A percentile compares a stretch with the other conserved stretches of the same genome.
These are phyloP conservation scores for Antidorcas marsupialis DNA, from an alignment of 2,113 vertebrate species.

Conservation along the genomic window DNA sequence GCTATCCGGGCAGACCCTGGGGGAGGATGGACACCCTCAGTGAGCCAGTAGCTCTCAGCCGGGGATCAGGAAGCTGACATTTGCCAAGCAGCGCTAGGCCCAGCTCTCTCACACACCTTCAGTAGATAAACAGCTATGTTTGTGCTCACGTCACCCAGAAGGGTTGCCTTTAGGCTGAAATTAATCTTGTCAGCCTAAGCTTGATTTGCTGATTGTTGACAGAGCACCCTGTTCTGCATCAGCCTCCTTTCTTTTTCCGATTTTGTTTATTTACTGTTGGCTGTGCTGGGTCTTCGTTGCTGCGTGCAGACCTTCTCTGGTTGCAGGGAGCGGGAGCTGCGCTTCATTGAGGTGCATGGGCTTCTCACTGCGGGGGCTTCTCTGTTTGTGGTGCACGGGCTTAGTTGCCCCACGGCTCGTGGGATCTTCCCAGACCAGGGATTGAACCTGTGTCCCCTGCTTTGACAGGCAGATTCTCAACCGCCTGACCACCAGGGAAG, in stretches of 20 bases:
- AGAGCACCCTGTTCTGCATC: neutral
- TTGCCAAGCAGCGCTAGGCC: neutral
- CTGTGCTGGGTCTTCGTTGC: neutral
- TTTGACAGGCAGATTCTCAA: neutral
- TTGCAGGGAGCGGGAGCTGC: neutral
- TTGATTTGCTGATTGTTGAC: neutral
- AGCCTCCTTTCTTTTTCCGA: neutral
- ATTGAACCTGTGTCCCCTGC: neutral
- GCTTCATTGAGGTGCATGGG: fast-evolving
- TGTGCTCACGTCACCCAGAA: neutral
- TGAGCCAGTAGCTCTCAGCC: neutral
- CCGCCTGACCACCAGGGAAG: neutral
- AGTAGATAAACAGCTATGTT: neutral
- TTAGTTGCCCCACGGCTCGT: neutral
- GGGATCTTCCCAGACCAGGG: neutral
- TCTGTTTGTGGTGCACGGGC: neutral
- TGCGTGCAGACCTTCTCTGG: no score
- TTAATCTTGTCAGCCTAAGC: neutral
- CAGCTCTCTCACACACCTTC: neutral
- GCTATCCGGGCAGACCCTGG: neutral
- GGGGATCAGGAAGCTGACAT: neutral
- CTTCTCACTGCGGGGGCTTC: neutral
- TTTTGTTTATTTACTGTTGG: neutral
- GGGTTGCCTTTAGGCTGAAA: neutral
- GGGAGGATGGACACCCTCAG: neutral